A percentile compares a stretch with the other conserved stretches of the same genome.
These are phyloP conservation scores for Pollenia amentaria DNA, from an alignment of 2,888 invertebrate species.

Conservation along the genomic window DNA sequence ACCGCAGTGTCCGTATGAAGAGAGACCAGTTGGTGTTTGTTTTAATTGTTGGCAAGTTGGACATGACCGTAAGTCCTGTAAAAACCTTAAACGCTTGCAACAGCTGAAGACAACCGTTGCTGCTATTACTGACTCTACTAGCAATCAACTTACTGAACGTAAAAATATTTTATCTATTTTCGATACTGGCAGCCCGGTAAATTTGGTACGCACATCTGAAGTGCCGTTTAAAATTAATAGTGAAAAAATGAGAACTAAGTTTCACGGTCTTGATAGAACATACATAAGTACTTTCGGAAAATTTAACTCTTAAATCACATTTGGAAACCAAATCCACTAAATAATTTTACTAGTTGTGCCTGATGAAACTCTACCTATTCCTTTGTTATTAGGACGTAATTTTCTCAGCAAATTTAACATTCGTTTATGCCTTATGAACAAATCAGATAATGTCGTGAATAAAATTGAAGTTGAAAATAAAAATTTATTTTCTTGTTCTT, in stretches of 20 bases:
- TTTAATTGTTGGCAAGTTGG: constrained; percentile 64
- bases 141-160: constrained; percentile 16
- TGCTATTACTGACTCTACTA: too few species aligned
- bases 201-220: constrained; percentile 58
- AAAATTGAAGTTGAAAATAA: constrained; percentile 9
- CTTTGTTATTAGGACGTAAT: constrained; percentile 32
- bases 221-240: constrained; percentile 44
- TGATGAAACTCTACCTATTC: too few species aligned
- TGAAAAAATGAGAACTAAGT: constrained; percentile 32
- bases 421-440: constrained; percentile 20
- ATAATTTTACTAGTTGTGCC: constrained; percentile 1
- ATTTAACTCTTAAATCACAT: constrained; percentile 17
- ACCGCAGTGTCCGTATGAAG: constrained; percentile 41
- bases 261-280: constrained; percentile 39
- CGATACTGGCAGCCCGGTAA: constrained; percentile 62
- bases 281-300: constrained; percentile 53
- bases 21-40: constrained; percentile 32
- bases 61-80: constrained; percentile 41
- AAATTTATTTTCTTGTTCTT: constrained; percentile 1
- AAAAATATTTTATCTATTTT: constrained; percentile 37
- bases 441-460: constrained; percentile 15
- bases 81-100: constrained; percentile 11
- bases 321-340: constrained; percentile 15
- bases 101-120: constrained; percentile 15
- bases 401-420: constrained; percentile 29